Conservation (phyloP, 2,797 vertebrate species). For the Gadopsis marmoratus region DNA sequence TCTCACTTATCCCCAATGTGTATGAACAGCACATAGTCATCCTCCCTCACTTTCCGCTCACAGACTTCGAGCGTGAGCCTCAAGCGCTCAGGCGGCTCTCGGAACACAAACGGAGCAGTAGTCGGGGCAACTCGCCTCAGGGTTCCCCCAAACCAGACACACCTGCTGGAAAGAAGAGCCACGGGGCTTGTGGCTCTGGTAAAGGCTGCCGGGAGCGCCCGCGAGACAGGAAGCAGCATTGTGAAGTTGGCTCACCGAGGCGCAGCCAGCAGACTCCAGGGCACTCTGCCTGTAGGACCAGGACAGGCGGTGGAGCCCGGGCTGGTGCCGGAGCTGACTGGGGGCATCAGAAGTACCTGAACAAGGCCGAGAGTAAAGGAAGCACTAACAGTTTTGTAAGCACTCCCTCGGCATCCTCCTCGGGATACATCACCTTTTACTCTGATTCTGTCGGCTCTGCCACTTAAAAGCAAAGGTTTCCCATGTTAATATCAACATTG, state of each 20-base stretch:
- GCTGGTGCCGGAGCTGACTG: conserved; percentile 63
- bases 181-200: conserved; percentile 62
- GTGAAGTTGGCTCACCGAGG: conserved; percentile 60
- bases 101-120: conserved; percentile 73
- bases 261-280: conserved; percentile 60
- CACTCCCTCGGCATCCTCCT: conserved; percentile 87
- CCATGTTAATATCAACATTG: conserved; percentile 48
- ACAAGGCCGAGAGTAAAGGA: conserved; percentile 82
- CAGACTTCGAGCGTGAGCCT: conserved; percentile 91
- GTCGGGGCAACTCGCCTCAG: conserved; percentile 64
- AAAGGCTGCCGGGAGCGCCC: conserved; percentile 59
- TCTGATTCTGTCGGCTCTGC: conserved; percentile 90
- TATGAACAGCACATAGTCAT: conserved; percentile 78
- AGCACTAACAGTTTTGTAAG: conserved; percentile 93
- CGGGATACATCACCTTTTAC: conserved; percentile 89
- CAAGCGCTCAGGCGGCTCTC: conserved; percentile 85
- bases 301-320: conserved; percentile 70
- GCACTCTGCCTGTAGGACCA: conserved; percentile 65
- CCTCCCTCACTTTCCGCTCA: conserved; percentile 87
- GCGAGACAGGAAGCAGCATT: conserved; percentile 55
- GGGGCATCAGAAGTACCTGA: conserved; percentile 82
- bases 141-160: conserved; percentile 68
- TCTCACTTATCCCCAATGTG: conserved; percentile 85
- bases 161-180: conserved; percentile 50
- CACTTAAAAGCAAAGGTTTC: conserved; percentile 70